Conservation (phyloP, 2,797 vertebrate species). For the Myiothlypis chrysogaster region DNA sequence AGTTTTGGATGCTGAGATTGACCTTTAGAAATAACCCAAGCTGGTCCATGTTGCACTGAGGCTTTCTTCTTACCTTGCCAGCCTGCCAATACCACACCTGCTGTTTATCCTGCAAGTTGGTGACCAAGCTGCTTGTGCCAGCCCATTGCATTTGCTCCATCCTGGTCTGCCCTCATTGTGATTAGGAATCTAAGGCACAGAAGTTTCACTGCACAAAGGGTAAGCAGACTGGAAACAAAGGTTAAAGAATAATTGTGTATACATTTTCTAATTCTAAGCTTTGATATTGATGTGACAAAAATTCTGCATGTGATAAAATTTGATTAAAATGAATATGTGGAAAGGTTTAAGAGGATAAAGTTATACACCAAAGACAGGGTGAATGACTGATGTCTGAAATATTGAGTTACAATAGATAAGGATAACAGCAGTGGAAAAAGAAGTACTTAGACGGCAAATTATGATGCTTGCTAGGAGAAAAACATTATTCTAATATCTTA, state of each 20-base stretch:
- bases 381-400: neutral
- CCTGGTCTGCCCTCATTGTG: neutral
- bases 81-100: neutral
- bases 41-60: neutral
- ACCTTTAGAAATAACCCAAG: neutral
- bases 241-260: fast-evolving
- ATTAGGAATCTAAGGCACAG: neutral
- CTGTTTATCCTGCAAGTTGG: neutral
- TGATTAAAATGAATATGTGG: neutral
- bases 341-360: neutral
- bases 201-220: neutral
- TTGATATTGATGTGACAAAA: neutral
- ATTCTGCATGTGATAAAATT: neutral
- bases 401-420: neutral
- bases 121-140: neutral
- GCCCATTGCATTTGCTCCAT: neutral
- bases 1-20: neutral
- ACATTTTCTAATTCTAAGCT: neutral
- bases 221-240: neutral
- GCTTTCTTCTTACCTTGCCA: neutral
- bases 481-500: neutral
- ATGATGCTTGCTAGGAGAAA: neutral
- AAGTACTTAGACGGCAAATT: neutral
- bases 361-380: neutral
- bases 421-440: neutral